These are phyloP conservation scores for Drosophila bipectinata DNA, from an alignment of 1,140 invertebrate genomes.

Conservation along the genomic window DNA sequence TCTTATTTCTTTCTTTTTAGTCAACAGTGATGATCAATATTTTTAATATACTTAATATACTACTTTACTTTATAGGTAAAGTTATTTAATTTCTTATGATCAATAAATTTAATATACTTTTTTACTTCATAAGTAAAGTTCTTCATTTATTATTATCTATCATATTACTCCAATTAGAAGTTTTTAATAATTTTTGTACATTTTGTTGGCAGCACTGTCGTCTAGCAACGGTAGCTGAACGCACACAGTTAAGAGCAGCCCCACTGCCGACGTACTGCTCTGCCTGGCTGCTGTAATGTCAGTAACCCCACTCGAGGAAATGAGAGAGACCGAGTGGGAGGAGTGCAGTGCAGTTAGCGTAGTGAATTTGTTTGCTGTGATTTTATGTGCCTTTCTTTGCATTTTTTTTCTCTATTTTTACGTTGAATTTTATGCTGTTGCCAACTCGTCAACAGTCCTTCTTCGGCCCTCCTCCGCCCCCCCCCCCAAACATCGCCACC, in stretches of 20 bases:
- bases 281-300: conserved; percentile 76
- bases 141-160: not conserved
- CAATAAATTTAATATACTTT: not conserved
- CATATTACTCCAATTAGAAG: too few relatives aligned
- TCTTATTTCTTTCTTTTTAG: not conserved
- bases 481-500: conserved; percentile 20
- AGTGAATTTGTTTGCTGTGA: conserved; percentile 68
- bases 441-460: conserved; percentile 66
- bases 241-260: conserved; percentile 46
- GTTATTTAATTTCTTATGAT: not conserved
- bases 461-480: conserved; percentile 40
- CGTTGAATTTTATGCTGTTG: conserved; percentile 59
- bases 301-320: conserved; percentile 77
- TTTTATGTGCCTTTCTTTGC: conserved; percentile 65
- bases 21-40: not conserved
- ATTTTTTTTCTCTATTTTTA: conserved; percentile 44
- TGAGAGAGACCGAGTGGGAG: conserved; percentile 24
- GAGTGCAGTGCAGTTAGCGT: conserved; percentile 68
- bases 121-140: too few relatives aligned
- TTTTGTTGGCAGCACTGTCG: conserved; percentile 10
- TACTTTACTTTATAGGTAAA: not conserved
- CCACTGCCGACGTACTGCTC: conserved; percentile 31
- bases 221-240: conserved; percentile 31
- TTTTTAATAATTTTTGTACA: not conserved
- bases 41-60: not conserved